Evolutionary conservation across 2,888 invertebrate species (phyloP), one percentile per base, ranked within the genome.

Genomic region (Athalia cordata): DNA sequence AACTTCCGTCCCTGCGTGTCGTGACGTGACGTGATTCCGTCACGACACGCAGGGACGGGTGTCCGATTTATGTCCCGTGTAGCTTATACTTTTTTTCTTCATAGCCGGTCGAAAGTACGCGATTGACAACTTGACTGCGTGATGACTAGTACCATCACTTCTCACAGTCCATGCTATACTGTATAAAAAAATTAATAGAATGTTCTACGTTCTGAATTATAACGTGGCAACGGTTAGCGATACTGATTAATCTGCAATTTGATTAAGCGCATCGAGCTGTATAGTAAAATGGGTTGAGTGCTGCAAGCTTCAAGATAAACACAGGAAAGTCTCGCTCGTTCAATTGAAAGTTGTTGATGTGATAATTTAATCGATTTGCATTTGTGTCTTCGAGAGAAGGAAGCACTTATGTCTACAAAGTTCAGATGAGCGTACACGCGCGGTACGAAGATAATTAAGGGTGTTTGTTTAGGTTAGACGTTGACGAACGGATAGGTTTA

Each of bases 401-500:
- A 47, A 72, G 59, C 57, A 57, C 70, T 72, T 72, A 59, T 72
- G 59, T 57, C 59, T 72, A 59, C 72, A 72, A 72, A 72, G 57
- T 59, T 72, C 13, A 57, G 15, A 57, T 8, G 72, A 13, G 52
- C 47, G 45, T 47, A 52, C 9, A 52, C 47, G 59, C 47, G 59
- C 43, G 57, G 59, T 72, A 72, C 72, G 59, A 59, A 72, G 57
- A 72, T 72, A 72, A 59, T 72, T 72, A 72, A 72, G 72, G 59
- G 43, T 57, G 72, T 72, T 72, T 72, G 72, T 59, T 72, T 72
- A 72, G 72, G 72, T 45, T 59, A 57, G 72, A 72, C 72, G 72
- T 72, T 72, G 72, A 72, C 72, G 72, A 72, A 59, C 72, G 57
- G 72, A 72, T 59, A n/a, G 72, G 72, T 13, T 72, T 72, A 57